These are phyloP conservation scores for Malacoctenus gilli DNA, from an alignment of 2,797 vertebrate genomes.

Conservation along the genomic window DNA sequence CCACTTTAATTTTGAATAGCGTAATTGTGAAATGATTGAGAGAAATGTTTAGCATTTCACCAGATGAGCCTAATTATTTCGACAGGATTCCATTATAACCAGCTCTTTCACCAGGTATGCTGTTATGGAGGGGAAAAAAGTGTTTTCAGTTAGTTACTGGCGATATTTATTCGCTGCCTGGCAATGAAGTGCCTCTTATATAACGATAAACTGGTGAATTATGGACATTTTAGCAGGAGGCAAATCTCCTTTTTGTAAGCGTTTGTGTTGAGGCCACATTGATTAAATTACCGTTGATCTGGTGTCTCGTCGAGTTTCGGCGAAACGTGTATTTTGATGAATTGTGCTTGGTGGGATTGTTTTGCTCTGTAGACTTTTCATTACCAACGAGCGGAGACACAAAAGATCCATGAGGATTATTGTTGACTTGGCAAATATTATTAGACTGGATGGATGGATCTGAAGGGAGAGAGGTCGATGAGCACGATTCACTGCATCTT, in stretches of 20 bases:
- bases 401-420: constrained; percentile 57
- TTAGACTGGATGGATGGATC: constrained; percentile 53
- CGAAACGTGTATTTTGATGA: constrained; percentile 37
- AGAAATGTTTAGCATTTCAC: constrained; percentile 47
- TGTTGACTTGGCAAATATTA: constrained; percentile 71
- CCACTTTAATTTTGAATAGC: constrained; percentile 41
- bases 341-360: constrained; percentile 29
- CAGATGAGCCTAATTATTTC: constrained; percentile 49
- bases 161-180: constrained; percentile 30
- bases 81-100: constrained; percentile 30
- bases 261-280: constrained; percentile 14
- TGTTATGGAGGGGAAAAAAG: constrained; percentile 3
- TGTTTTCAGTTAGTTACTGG: constrained; percentile 28
- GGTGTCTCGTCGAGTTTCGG: constrained; percentile 13
- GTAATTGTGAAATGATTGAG: constrained; percentile 30
- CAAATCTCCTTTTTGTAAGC: constrained; percentile 4
- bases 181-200: constrained; percentile 44
- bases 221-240: constrained; percentile 34
- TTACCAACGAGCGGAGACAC: constrained; percentile 43
- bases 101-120: constrained; percentile 23
- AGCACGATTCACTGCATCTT: constrained; percentile 38
- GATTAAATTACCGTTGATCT: constrained; percentile 32
- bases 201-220: constrained; percentile 15
- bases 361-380: constrained; percentile 38
- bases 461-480: constrained; percentile 51